A percentile compares a stretch with the other conserved stretches of the same genome.
phyloP scores from a whole-genome alignment of 2,797 vertebrate genomes.

The Emydoidea blandingii region DNA sequence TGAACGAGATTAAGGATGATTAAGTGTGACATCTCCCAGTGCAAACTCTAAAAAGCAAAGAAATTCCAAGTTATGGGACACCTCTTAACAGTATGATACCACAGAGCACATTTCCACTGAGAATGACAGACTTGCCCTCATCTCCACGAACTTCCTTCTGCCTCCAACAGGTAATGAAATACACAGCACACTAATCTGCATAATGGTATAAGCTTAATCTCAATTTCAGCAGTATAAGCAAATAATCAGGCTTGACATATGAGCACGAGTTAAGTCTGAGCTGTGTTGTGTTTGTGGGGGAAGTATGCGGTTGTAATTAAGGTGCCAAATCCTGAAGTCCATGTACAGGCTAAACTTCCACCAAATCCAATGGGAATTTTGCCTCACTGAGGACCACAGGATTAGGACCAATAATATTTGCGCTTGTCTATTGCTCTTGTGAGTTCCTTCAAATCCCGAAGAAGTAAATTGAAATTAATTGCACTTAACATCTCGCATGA shows the following conservation, averaged over 20 bases:
- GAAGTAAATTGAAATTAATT: neutral
- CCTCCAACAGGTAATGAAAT: neutral
- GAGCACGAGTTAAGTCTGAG: neutral
- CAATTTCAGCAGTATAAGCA: neutral
- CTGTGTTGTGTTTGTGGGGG: neutral
- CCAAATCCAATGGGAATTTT: neutral
- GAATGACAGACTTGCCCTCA: slow-evolving; percentile 4
- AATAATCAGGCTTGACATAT: neutral
- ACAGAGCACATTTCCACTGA: neutral
- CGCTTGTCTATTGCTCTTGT: neutral
- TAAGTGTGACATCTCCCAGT: slow-evolving; percentile 31
- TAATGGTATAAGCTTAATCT: neutral
- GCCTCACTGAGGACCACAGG: neutral
- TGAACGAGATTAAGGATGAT: slow-evolving; percentile 59
- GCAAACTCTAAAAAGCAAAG: neutral
- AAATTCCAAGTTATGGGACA: slow-evolving; percentile 26
- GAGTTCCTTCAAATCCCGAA: neutral
- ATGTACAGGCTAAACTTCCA: neutral
- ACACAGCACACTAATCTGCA: neutral
- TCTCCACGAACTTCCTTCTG: neutral
- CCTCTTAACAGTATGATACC: neutral
- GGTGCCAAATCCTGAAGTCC: neutral
- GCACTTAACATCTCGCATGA: neutral
- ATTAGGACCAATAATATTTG: accelerated
- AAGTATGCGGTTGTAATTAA: neutral